Conservation (phyloP, 2,113 vertebrate genomes). For the Pongo abelii region DNA sequence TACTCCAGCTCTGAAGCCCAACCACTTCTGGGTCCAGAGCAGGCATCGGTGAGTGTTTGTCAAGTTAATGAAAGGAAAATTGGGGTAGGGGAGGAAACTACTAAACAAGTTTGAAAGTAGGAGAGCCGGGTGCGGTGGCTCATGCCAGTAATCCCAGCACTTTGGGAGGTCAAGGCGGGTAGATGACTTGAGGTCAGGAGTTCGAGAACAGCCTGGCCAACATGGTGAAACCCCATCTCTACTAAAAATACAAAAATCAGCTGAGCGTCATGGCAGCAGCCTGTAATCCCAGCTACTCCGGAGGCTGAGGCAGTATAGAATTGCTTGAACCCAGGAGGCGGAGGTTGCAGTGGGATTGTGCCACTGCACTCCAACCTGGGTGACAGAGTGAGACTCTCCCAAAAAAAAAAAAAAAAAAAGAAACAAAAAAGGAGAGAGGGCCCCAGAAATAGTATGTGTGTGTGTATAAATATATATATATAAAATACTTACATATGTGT, state of each 20-base stretch:
- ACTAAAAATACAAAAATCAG: no score
- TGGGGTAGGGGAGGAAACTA: background rate
- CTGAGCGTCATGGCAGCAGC: no score
- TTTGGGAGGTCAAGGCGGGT: no score
- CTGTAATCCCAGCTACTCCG: no score
- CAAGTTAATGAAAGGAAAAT: constrained; percentile 31
- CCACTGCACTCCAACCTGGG: background rate
- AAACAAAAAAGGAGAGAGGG: background rate
- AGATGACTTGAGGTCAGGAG: no score
- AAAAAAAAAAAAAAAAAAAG: background rate
- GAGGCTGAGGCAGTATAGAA: no score
- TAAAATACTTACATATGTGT: no score
- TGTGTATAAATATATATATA: no score
- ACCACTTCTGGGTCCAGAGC: background rate
- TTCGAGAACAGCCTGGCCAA: no score
- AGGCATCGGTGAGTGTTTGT: background rate
- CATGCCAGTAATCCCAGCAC: no score
- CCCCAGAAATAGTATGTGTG: background rate
- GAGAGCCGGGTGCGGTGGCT: background rate
- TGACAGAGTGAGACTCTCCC: background rate
- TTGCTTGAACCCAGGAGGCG: background rate
- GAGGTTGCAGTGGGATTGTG: no score
- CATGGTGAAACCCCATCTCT: no score
- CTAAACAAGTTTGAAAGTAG: background rate
- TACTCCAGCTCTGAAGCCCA: background rate